Evolutionary conservation across 1,140 invertebrate species (phyloP), one percentile per base, ranked within the genome.

Genomic region (Tribolium castaneum): DNA sequence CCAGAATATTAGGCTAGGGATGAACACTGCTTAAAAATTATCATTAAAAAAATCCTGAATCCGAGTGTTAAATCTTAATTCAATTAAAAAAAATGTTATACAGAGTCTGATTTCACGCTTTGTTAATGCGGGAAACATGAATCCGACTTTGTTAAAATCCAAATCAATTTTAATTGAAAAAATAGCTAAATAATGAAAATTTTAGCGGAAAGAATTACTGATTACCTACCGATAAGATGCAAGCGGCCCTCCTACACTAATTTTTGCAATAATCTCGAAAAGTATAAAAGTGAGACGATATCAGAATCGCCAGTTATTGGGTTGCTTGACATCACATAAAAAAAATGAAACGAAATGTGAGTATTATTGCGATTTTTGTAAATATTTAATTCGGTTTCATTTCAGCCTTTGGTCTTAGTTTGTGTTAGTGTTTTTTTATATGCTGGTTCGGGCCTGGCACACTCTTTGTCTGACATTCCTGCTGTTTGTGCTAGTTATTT

Each of bases 111-210:
- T 66, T 66, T 66, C 59, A 66, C 13, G 59, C 22, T 59, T 6
- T 22, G 19, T 25, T 22, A 59, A 59, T n/a, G 2, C 39, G 39
- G 25, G 9, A 59, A 66, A 66, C 39, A 35, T 34, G 34, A 66
- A 66, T 39, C 13, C 6, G 25, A 35, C 13, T 66, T 34, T 66
- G 25, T 13, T 13, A 66, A 13, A 13, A 34, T 66, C 34, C 59
- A 35, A 66, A 66, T 66, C 54, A 59, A 25, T 59, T 59, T 66
- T 66, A 66, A 66, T 66, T 34, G 25, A 35, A 35, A 66, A 66
- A 66, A 66, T 34, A 66, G 59, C 34, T 22, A 59, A 19, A 59
- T 59, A 66, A 66, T 66, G 25, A 66, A 66, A 12, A 35, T 35
- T 66, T 66, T 12, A 35, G 14, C n/a, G n/a, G 14, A 66, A 66